These are phyloP conservation scores for Ambastaia sidthimunki DNA, from an alignment of 2,797 vertebrate genomes.

Conservation along the genomic window DNA sequence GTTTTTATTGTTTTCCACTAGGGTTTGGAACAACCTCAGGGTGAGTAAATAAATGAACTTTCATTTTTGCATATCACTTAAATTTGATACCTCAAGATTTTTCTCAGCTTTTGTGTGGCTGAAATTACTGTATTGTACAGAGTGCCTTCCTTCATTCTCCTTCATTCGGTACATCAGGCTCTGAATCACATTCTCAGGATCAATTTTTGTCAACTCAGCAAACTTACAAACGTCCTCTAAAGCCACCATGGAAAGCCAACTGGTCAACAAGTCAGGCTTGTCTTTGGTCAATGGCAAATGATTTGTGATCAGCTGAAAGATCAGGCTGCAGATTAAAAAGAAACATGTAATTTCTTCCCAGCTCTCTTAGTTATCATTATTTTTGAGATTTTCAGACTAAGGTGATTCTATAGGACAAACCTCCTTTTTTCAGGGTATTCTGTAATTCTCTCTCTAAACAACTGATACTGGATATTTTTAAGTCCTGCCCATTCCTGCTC, in stretches of 20 bases:
- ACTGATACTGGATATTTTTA: rapidly evolving
- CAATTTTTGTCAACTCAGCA: slow-evolving; percentile 32
- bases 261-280: slow-evolving; percentile 59
- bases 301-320: slow-evolving; percentile 61
- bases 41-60: too few species aligned
- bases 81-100: slow-evolving; percentile 59
- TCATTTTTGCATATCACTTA: background rate
- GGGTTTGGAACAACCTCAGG: too few species aligned
- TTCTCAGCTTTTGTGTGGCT: background rate
- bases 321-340: slow-evolving; percentile 57
- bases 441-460: slow-evolving; percentile 61
- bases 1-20: too few species aligned
- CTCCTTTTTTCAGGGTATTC: slow-evolving; percentile 42
- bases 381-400: rapidly evolving
- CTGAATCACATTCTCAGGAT: slow-evolving; percentile 73
- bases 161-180: slow-evolving; percentile 69
- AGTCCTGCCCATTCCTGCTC: slow-evolving; percentile 72
- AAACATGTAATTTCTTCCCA: background rate
- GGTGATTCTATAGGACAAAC: slow-evolving; percentile 49
- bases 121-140: rapidly evolving
- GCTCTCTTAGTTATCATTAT: too few species aligned
- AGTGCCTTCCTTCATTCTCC: background rate
- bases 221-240: slow-evolving; percentile 65
- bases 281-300: slow-evolving; percentile 39
- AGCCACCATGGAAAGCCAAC: slow-evolving; percentile 71